Percentiles rank a stretch among this genome's conserved stretches.
Conservation (phyloP, 2,113 vertebrate species). For the Geothlypis trichas region DNA sequence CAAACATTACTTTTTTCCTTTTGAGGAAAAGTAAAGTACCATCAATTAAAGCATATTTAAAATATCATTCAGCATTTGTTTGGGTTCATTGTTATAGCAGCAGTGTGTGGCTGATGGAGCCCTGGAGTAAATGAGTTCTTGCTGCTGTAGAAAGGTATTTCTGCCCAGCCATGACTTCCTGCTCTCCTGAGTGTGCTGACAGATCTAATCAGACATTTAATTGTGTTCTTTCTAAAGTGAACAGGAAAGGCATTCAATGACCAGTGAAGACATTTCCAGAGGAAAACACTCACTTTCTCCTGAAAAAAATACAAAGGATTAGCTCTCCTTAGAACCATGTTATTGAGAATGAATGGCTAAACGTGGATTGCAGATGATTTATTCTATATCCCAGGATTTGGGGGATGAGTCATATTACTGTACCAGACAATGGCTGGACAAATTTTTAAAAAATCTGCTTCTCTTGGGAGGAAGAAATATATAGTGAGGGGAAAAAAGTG, state of each 20-base stretch:
- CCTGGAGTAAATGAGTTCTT: not conserved
- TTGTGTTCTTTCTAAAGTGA: not conserved
- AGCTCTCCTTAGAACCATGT: not conserved
- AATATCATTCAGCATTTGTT: not conserved
- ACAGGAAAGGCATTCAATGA: not conserved
- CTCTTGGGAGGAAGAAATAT: not conserved
- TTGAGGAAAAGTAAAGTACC: not conserved
- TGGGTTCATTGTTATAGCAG: constrained; percentile 25
- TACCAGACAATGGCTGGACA: constrained; percentile 4
- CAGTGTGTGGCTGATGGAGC: not conserved
- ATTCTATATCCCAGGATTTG: not conserved
- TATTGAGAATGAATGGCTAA: constrained; percentile 15
- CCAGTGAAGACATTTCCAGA: constrained; percentile 3
- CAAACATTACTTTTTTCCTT: not conserved
- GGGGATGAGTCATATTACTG: not conserved
- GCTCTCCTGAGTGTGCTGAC: not conserved
- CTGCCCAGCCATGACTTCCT: not conserved
- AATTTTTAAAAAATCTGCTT: not conserved
- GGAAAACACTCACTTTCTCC: not conserved
- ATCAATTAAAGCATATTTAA: constrained; percentile 24
- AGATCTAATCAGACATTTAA: constrained; percentile 31
- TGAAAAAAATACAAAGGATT: not conserved
- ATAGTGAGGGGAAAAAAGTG: not conserved
- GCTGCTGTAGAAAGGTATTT: not conserved
- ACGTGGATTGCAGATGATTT: constrained; percentile 17